Base-by-base conservation (phyloP, 1,140 invertebrate species). In the Oryzaephilus surinamensis region DNA sequence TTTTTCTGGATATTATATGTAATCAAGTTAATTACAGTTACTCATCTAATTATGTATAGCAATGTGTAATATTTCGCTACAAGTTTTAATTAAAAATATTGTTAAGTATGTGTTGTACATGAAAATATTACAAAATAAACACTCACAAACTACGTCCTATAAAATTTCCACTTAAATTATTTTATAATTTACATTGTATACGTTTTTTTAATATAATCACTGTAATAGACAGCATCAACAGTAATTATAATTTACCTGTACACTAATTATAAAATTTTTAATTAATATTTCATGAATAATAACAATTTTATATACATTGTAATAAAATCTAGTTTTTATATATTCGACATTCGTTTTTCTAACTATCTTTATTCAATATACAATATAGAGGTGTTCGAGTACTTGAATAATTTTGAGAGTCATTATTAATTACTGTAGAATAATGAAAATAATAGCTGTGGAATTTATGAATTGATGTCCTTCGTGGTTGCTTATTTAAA, bases 381-480 rank as follows among this genome's bases (percentile, higher is more conserved):
- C 17, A 14, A 26, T 12, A 24, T 15, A 17, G 26, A 17, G 26
- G n/a, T 20, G 20, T 36, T 21, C 33, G 32, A 13, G 23, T 23
- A 23, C 20, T 23, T 14, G 32, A 14, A n/a, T 35, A 23, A 35
- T 35, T 35, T 18, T 35, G 32, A 35, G 23, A 35, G 32, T 35
- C 32, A 35, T 35, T 35, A 35, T 35, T 35, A 35, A 35, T 35
- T 35, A 35, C 26, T 14, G 7, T 14, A 23, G 32, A 21, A 35
- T 35, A 35, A 35, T 35, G 32, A 35, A 35, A 35, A 35, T 35
- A 35, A 35, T 35, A 35, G 19, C 26, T 19, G 17, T 24, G 33
- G 33, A 36, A 36, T 36, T 36, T 12, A 36, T 26, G 33, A 36
- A 36, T 36, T 36, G 16, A 16, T 26, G 33, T 36, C 33, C 33